Percentiles rank a stretch among this genome's conserved stretches.
Conservation (phyloP, 1,140 invertebrate species). For the Caenorhabditis brenneri region DNA sequence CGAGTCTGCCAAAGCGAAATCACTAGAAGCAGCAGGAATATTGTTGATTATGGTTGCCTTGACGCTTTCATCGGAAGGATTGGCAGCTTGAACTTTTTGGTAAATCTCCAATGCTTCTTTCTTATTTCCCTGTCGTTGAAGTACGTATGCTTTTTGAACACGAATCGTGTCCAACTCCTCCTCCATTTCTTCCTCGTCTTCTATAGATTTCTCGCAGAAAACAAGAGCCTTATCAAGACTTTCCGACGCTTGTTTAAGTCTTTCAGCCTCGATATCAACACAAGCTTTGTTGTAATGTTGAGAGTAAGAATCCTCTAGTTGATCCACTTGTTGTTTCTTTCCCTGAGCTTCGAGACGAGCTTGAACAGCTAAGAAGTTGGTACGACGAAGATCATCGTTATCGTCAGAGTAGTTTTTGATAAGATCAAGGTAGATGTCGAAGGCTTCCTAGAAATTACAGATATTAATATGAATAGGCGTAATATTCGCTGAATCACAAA, state of each 20-base stretch:
- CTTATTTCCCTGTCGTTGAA: conserved; percentile 20
- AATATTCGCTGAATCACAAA: background rate
- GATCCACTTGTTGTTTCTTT: background rate
- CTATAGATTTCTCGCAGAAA: background rate
- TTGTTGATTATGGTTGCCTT: conserved; percentile 41
- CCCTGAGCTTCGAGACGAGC: conserved; percentile 42
- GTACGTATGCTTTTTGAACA: conserved; percentile 46
- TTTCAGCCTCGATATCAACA: conserved; percentile 36
- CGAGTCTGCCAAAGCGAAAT: conserved; percentile 3
- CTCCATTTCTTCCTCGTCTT: conserved; percentile 47
- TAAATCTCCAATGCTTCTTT: conserved; percentile 33
- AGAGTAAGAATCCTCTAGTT: conserved; percentile 1
- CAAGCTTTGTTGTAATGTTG: conserved; percentile 49
- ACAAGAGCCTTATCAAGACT: conserved; percentile 47
- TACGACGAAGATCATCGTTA: conserved; percentile 30
- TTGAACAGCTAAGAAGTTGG: conserved; percentile 48
- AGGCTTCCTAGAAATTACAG: conserved; percentile 41
- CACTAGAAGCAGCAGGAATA: background rate
- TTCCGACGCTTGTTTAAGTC: background rate
- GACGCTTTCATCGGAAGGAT: background rate
- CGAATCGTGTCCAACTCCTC: conserved; percentile 29
- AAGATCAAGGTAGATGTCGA: conserved; percentile 22
- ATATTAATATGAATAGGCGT: too few species aligned
- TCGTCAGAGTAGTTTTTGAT: conserved; percentile 50
- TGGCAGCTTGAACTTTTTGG: conserved; percentile 13